A percentile compares a stretch with the other conserved stretches of the same genome.
Evolutionary conservation across 2,797 vertebrate genomes (phyloP).

Genomic region (Channallabes apus): DNA sequence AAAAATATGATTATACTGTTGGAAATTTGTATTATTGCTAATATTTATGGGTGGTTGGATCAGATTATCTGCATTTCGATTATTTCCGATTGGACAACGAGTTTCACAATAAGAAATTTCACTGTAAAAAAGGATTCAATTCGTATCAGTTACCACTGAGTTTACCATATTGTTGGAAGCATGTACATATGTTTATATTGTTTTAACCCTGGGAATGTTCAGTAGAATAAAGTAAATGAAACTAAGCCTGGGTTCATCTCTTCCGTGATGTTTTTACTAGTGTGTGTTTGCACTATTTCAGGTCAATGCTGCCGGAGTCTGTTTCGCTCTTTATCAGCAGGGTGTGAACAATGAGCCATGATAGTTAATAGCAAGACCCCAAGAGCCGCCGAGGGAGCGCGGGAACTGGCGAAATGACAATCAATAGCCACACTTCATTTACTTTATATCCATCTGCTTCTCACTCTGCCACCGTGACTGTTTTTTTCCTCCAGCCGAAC

Average conservation of each 20-base stretch:
- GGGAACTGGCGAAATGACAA: slow-evolving; percentile 75
- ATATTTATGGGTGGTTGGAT: too few species aligned
- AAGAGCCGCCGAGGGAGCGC: slow-evolving; percentile 71
- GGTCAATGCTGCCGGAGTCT: slow-evolving; percentile 13
- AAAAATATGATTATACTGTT: too few species aligned
- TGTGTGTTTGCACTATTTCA: slow-evolving; percentile 20
- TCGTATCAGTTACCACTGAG: too few species aligned
- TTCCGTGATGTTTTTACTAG: background rate
- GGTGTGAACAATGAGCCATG: slow-evolving; percentile 83
- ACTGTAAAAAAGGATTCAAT: too few species aligned
- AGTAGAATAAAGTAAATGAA: background rate
- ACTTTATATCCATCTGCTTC: slow-evolving; percentile 76
- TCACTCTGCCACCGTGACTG: slow-evolving; percentile 69
- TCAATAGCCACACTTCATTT: slow-evolving; percentile 86
- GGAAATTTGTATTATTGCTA: too few species aligned
- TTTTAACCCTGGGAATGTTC: background rate
- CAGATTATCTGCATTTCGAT: too few species aligned
- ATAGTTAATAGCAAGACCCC: slow-evolving; percentile 74
- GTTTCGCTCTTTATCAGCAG: slow-evolving; percentile 80
- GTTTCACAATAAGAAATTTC: too few species aligned
- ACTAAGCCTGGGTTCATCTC: background rate
- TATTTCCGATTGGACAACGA: too few species aligned
- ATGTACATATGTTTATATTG: background rate
- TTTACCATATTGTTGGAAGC: background rate
- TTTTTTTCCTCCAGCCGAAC: slow-evolving; percentile 52